phyloP scores from a whole-genome alignment of 2,888 invertebrate genomes.

The Microdon myrmicae region DNA sequence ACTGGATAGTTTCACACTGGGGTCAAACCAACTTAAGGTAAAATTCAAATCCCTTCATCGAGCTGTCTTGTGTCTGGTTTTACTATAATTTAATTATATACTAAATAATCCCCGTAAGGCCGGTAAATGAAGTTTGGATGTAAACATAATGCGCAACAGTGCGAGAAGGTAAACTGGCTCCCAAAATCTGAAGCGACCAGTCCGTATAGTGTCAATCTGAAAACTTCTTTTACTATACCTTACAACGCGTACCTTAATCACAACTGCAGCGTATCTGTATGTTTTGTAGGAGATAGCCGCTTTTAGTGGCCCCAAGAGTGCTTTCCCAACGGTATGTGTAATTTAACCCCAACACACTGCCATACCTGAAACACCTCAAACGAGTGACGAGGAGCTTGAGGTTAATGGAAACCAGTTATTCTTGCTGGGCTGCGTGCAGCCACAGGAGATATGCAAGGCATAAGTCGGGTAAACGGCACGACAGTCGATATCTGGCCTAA shows the following conservation, averaged over 20 bases:
- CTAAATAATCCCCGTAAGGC: too few relatives aligned
- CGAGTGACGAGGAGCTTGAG: slow-evolving; percentile 11
- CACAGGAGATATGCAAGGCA: slow-evolving; percentile 1
- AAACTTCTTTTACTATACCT: slow-evolving; percentile 25
- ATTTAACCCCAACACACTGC: slow-evolving; percentile 13
- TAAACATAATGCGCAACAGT: too few relatives aligned
- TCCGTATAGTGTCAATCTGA: too few relatives aligned
- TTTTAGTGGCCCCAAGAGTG: background rate
- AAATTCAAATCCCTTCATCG: too few relatives aligned
- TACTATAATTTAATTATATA: too few relatives aligned
- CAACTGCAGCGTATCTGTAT: background rate
- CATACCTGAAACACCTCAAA: background rate
- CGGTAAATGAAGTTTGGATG: too few relatives aligned
- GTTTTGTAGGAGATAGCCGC: background rate
- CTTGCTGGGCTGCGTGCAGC: slow-evolving; percentile 1
- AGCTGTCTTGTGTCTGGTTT: too few relatives aligned
- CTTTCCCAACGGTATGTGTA: slow-evolving; percentile 27
- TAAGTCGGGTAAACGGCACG: slow-evolving; percentile 18
- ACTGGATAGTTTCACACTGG: too few relatives aligned
- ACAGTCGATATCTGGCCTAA: slow-evolving; percentile 16
- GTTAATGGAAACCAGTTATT: slow-evolving; percentile 25
- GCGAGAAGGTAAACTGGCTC: too few relatives aligned
- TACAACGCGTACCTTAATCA: slow-evolving; percentile 8
- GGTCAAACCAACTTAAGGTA: too few relatives aligned
- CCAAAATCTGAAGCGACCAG: too few relatives aligned